phyloP scores from a whole-genome alignment of 2,113 vertebrate genomes.

The Diadophis punctatus region DNA sequence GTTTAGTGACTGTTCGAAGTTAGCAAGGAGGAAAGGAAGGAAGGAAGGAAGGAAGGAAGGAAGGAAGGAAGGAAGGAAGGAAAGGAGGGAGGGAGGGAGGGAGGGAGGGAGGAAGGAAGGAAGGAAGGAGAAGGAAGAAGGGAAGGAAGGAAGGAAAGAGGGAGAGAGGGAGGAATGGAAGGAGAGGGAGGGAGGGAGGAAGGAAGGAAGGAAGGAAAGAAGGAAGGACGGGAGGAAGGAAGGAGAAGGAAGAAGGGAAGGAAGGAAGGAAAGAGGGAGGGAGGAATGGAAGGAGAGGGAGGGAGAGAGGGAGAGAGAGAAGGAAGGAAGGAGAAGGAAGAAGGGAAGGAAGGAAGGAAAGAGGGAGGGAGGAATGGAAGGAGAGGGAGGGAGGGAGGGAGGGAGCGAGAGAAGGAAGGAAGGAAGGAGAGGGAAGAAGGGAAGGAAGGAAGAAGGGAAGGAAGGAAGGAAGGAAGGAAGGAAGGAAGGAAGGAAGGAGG shows the following conservation, averaged over 20 bases:
- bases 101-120: no score
- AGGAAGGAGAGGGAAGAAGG: background rate
- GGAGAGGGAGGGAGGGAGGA: background rate
- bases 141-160: no score
- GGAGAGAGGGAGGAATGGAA: background rate
- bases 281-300: no score
- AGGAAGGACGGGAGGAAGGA: background rate
- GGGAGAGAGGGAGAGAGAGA: background rate
- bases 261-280: no score
- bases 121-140: background rate
- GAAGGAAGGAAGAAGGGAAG: no score
- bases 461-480: no score
- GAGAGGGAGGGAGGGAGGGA: no score
- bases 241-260: background rate
- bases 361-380: background rate
- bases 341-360: background rate
- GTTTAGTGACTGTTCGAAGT: background rate
- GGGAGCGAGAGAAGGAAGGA: background rate
- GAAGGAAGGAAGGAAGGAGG: background rate
- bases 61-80: no score
- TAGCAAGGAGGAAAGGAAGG: background rate
- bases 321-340: background rate
- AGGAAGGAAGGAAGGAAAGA: rapidly evolving
- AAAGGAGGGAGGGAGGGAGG: no score
- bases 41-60: no score